These are phyloP conservation scores for Phocides pigmalion DNA, from an alignment of 1,140 invertebrate genomes.

Conservation along the genomic window DNA sequence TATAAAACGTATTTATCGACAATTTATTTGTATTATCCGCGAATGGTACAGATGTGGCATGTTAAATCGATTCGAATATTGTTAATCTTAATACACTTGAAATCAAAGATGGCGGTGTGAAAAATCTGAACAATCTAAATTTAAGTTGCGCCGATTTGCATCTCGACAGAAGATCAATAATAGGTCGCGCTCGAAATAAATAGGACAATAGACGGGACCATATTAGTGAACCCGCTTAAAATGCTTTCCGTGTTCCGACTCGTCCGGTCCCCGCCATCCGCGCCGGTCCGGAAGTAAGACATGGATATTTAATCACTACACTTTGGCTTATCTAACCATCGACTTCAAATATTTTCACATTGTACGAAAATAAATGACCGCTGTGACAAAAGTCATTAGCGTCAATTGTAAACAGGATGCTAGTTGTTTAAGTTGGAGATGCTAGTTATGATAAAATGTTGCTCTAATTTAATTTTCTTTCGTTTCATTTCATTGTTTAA, in stretches of 20 bases:
- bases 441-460: constrained; percentile 26
- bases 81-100: background rate
- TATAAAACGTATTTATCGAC: too few species aligned
- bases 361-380: constrained; percentile 64
- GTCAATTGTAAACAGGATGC: constrained; percentile 67
- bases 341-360: constrained; percentile 47
- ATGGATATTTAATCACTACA: constrained; percentile 54
- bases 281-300: constrained; percentile 66
- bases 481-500: background rate
- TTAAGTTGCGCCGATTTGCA: constrained; percentile 37
- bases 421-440: constrained; percentile 44
- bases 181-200: constrained; percentile 69
- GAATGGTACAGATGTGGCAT: too few species aligned
- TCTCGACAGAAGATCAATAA: constrained; percentile 52
- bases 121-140: background rate
- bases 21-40: too few species aligned
- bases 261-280: constrained; percentile 58
- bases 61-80: too few species aligned
- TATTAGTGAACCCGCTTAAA: constrained; percentile 73
- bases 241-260: constrained; percentile 78
- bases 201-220: constrained; percentile 63
- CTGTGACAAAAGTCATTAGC: constrained; percentile 67
- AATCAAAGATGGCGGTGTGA: background rate
- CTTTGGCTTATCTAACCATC: constrained; percentile 48
- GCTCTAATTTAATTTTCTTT: constrained; percentile 22